A percentile compares a stretch with the other conserved stretches of the same genome.
These are phyloP conservation scores for Ardeotis arabs DNA, from an alignment of 2,113 vertebrate species.

Conservation along the genomic window DNA sequence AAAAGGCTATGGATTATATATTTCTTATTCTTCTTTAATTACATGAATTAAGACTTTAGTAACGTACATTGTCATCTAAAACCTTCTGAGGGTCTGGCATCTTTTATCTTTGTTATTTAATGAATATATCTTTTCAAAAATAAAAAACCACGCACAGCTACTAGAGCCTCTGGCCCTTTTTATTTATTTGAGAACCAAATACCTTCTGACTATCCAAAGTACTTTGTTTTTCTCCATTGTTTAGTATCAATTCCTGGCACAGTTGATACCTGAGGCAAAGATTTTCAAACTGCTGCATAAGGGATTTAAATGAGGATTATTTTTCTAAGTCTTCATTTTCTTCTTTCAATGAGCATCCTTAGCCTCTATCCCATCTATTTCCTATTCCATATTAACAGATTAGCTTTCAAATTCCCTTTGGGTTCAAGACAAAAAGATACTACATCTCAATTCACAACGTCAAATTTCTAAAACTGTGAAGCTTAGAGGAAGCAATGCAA, in stretches of 20 bases:
- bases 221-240: not conserved
- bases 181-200: constrained; percentile 4
- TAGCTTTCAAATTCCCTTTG: not conserved
- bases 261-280: not conserved
- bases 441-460: not conserved
- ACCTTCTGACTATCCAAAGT: not conserved
- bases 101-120: not conserved
- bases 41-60: not conserved
- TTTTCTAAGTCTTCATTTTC: constrained; percentile 40
- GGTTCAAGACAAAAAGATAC: not conserved
- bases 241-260: not conserved
- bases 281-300: constrained; percentile 32
- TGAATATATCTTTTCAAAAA: not conserved
- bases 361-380: not conserved
- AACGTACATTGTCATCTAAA: not conserved
- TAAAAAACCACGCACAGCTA: not conserved
- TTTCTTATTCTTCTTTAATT: not conserved
- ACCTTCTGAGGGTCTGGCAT: not conserved
- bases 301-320: constrained; percentile 48
- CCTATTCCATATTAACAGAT: not conserved
- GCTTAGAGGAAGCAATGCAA: not conserved
- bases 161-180: not conserved
- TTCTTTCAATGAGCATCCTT: not conserved
- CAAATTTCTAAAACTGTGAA: not conserved
- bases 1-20: not conserved